Evolutionary conservation across 2,888 invertebrate species (phyloP), one percentile per base, ranked within the genome.

Genomic region (Pollenia griseotomentosa): DNA sequence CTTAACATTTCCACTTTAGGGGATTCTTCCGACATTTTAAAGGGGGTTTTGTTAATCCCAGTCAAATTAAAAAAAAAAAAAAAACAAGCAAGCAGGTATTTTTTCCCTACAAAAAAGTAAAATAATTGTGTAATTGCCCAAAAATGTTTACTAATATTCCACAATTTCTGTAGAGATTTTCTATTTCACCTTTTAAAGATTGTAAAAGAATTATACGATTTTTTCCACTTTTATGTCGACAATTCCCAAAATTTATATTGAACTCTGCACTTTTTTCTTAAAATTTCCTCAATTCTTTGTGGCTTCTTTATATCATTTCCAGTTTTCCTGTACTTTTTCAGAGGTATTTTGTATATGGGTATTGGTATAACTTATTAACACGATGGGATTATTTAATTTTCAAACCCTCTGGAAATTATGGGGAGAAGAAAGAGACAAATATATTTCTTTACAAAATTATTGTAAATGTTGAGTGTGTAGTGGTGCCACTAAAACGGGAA

Each of bases 1-100:
- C 92, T 91, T 40, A 91, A 90, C 86, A 92, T 90, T 85, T 90
- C 89, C 51, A 92, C 89, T 73, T 90, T 90, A 14, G 75, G 80
- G 55, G 61, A 73, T 81, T 87, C 81, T 55, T 80, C 79, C 40
- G 84, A 46, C 87, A 87, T 87, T 68, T 83, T 83, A 57, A 73
- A 61, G 81, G 85, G 79, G 81, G 85, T 73, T 65, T 83, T 77
- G 63, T 46, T 44, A 68, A 16, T 51, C 4, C 16, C 3, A 3
- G 40, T 16, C 53, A 53, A 46, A 16, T 40, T 23, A 19, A 53
- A 66, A 33, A 74, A 48, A 16, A n/a, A 19, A 53, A 66, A 33
- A 4, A 42, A 1, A 16, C 6, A 16, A 55, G 6, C 55, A 61
- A 46, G 55, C 19, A 66, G 4, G n/a, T 23, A 11, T 59, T 65